Evolutionary conservation across 2,113 vertebrate species (phyloP).

Genomic region (Solea solea): DNA sequence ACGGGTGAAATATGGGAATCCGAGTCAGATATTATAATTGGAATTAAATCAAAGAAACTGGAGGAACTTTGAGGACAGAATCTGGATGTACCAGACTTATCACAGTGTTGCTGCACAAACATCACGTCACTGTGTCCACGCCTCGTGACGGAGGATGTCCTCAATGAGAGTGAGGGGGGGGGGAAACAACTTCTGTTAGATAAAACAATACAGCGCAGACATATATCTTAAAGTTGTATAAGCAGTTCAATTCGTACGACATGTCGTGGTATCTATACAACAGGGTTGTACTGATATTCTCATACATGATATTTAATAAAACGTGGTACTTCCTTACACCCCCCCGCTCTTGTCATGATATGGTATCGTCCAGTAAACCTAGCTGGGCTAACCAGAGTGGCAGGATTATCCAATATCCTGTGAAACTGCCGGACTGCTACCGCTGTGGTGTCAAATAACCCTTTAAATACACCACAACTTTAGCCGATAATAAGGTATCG

Average conservation of each 20-base stretch:
- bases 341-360: not conserved
- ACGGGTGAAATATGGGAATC: too few species aligned
- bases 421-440: not conserved
- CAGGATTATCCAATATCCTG: conserved; percentile 41
- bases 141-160: not conserved
- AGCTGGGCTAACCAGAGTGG: conserved; percentile 28
- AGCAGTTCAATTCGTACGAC: not conserved
- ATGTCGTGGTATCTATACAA: accelerated
- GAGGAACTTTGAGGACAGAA: too few species aligned
- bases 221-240: not conserved
- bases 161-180: not conserved
- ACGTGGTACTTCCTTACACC: accelerated
- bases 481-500: not conserved
- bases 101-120: conserved; percentile 48
- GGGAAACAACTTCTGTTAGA: not conserved
- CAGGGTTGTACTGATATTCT: accelerated
- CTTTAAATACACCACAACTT: not conserved
- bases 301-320: not conserved
- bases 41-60: too few species aligned
- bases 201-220: accelerated
- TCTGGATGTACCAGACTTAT: conserved; percentile 18
- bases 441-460: conserved; percentile 18
- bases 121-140: conserved; percentile 48
- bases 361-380: conserved; percentile 65
- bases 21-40: too few species aligned